Evolutionary conservation across 2,888 invertebrate genomes (phyloP), one percentile per base, ranked within the genome.

Genomic region (Drosophila ochracea): DNA sequence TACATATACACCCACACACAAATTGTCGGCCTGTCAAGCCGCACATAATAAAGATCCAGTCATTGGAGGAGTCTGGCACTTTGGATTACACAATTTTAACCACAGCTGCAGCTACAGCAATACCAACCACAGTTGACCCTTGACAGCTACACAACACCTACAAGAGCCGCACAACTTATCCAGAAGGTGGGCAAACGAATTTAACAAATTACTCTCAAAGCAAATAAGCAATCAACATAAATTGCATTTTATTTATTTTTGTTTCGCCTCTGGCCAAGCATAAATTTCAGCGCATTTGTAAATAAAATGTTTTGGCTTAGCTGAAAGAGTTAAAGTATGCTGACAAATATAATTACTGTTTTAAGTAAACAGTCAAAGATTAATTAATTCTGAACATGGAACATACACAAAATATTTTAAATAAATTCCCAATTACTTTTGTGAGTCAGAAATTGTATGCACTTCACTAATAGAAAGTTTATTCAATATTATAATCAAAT

Each of bases 171-270:
- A 41, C 49, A 37, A 31, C 69, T n/a, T 30, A n/a, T 21, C 11
- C 47, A 30, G 10, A 68, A 33, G 63, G 58, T 84, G 64, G 59
- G 59, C 82, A 73, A 83, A 78, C 84, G 68, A 68, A 88, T 83
- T 80, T 58, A 75, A 76, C 76, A 80, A 84, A 90, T 90, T 89
- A 79, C 88, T 55, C 75, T 73, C 80, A 84, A 82, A 89, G 88
- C 86, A 87, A 87, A 87, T 90, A 90, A 77, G 87, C 91, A 90
- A 87, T 87, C 90, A 87, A 70, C 87, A 91, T 90, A 91, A 87
- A 87, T 87, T 78, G 68, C 64, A 78, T 82, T 87, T 90, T 72
- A 79, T 79, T 73, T 41, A n/a, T 37, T 28, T 30, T 73, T 53
- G 62, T 43, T 41, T 65, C 57, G 80, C 78, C 77, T 68, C 43